These are phyloP conservation scores for Megaceryle alcyon DNA, from an alignment of 2,797 vertebrate species.

Conservation along the genomic window DNA sequence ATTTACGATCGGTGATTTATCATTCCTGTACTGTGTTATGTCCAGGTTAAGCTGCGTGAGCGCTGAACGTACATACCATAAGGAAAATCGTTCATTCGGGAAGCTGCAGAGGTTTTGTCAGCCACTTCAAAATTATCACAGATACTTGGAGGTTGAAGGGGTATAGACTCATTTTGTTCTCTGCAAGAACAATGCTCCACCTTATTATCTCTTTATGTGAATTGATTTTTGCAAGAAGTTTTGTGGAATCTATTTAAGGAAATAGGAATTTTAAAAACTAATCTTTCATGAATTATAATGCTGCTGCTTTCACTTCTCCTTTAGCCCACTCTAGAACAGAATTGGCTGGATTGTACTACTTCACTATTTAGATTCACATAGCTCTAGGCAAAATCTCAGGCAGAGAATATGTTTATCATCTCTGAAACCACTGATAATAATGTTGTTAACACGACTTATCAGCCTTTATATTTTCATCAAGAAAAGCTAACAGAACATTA, in stretches of 20 bases:
- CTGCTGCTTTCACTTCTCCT: conserved; percentile 29
- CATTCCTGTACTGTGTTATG: neutral
- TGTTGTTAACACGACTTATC: neutral
- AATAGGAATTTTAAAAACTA: neutral
- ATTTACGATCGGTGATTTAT: neutral
- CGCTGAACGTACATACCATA: rapidly evolving
- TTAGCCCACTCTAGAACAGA: neutral
- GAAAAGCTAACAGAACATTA: neutral
- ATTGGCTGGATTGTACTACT: neutral
- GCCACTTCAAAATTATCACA: neutral
- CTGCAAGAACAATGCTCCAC: neutral
- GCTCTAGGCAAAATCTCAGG: neutral
- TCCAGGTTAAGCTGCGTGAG: neutral
- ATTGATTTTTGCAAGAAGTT: neutral
- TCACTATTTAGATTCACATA: neutral
- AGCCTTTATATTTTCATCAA: neutral
- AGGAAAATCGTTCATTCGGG: neutral
- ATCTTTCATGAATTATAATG: neutral
- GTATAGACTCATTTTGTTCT: neutral
- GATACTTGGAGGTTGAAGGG: neutral
- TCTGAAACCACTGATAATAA: neutral
- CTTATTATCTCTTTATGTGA: neutral
- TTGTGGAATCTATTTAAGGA: neutral
- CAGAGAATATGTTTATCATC: neutral
- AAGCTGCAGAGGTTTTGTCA: neutral